Base-by-base conservation (phyloP, 2,113 vertebrate species). In the Dipodomys merriami region DNA sequence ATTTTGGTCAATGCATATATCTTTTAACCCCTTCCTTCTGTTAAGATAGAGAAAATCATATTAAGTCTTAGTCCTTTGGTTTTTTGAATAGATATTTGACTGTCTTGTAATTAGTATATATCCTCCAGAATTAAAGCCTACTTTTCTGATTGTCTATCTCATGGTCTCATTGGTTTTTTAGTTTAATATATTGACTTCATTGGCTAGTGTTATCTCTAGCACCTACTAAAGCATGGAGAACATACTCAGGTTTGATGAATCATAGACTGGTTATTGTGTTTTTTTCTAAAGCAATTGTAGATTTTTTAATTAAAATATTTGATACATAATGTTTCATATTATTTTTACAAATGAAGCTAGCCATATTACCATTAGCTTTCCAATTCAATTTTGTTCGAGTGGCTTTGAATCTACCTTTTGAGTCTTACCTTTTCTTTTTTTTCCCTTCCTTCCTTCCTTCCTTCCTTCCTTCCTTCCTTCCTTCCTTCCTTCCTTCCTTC, bases 271-370 rank as follows among this genome's bases (percentile, higher is more conserved):
- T 33, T 69, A 53, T 15, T 10, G 1, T 33, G 33, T 64, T 67
- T 82, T 57, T 84, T 84, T 62, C 23, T 88, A 67, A 84, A 69
- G 65, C n/a, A 39, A n/a, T 76, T 39, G 39, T 39, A 39, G 39
- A 39, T 39, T 39, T 39, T 39, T 39, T 39, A 39, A 39, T 39
- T 39, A 39, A 39, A 39, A 39, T 39, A 91, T 94, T 88, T 49
- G 49, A 68, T 65, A 33, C 35, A 27, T 29, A 81, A 35, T 74
- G 23, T 90, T 92, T 90, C 16, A 83, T 25, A 39, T 80, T 2
- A 79, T 86, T 96, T 92, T 94, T 57, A 39, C 90, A 49, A 94
- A 90, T 92, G 86, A 80, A 71, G 20, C 22, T 57, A 39, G 84
- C 60, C 15, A 22, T 62, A 62, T 62, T 16, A 6, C 33, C 29